A percentile compares a stretch with the other conserved stretches of the same genome.
phyloP scores from a whole-genome alignment of 2,888 invertebrate genomes.

The Lasioglossum calceatum region DNA sequence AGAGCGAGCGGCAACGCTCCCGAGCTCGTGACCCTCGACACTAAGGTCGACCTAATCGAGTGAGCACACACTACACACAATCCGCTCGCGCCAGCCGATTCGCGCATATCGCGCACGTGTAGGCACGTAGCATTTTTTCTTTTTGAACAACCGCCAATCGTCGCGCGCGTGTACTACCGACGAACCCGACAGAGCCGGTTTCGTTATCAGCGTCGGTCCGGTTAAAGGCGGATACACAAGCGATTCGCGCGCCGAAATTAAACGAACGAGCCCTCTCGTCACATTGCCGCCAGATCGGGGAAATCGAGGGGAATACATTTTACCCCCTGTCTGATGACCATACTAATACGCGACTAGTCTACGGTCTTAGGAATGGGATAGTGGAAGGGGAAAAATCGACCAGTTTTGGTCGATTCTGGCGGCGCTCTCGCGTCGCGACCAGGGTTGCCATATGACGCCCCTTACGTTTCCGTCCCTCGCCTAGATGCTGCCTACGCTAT shows the following conservation, averaged over 20 bases:
- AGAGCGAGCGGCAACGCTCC: conserved; percentile 28
- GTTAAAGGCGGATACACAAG: conserved; percentile 32
- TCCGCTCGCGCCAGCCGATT: conserved; percentile 23
- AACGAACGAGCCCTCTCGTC: neutral
- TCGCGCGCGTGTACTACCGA: conserved; percentile 24
- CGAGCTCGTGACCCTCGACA: conserved; percentile 55
- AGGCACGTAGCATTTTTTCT: conserved; percentile 23
- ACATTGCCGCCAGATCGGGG: no score
- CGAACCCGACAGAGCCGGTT: conserved; percentile 45
- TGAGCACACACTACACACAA: conserved; percentile 18
- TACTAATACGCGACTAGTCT: no score
- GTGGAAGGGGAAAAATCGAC: no score
- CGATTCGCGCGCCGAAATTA: neutral
- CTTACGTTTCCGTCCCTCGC: no score
- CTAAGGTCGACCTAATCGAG: conserved; percentile 49
- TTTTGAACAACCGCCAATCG: conserved; percentile 34
- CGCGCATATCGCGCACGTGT: conserved; percentile 19
- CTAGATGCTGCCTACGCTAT: no score
- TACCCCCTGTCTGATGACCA: no score
- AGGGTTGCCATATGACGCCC: no score
- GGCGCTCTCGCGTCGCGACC: neutral
- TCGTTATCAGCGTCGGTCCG: conserved; percentile 37
- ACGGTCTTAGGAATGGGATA: no score
- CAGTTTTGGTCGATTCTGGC: no score
- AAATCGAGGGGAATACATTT: no score